A percentile compares a stretch with the other conserved stretches of the same genome.
Conservation (phyloP, 2,797 vertebrate species). For the Argyrosomus regius region DNA sequence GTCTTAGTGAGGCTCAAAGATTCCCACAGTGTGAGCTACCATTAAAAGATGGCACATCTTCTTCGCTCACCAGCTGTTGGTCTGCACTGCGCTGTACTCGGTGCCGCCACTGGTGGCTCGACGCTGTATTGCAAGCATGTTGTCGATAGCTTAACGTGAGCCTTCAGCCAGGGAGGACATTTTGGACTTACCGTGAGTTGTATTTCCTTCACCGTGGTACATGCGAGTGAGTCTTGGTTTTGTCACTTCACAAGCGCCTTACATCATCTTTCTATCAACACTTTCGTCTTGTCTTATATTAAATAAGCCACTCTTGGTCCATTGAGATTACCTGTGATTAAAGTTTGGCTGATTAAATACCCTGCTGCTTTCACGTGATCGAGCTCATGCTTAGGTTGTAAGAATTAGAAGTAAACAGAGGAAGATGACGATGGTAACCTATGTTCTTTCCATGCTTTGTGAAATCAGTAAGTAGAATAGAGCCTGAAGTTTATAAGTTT, state of each 20-base stretch:
- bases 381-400: neutral
- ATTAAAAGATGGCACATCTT: neutral
- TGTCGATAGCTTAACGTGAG: too few species aligned
- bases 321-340: neutral
- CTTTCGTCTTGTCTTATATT: neutral
- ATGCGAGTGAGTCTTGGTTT: constrained; percentile 8
- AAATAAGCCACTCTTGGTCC: too few species aligned
- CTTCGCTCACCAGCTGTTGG: neutral
- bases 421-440: neutral
- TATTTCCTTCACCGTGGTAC: neutral
- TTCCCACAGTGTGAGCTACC: neutral
- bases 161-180: too few species aligned
- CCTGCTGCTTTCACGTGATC: neutral
- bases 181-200: neutral
- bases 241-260: neutral
- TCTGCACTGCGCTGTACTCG: neutral
- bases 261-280: too few species aligned
- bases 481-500: neutral
- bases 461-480: neutral
- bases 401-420: neutral
- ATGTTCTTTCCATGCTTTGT: neutral
- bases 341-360: neutral
- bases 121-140: neutral
- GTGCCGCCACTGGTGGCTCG: neutral
- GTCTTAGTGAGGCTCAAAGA: neutral